Evolutionary conservation across 1,140 invertebrate genomes (phyloP), one percentile per base, ranked within the genome.

Genomic region (Bombus confusus): DNA sequence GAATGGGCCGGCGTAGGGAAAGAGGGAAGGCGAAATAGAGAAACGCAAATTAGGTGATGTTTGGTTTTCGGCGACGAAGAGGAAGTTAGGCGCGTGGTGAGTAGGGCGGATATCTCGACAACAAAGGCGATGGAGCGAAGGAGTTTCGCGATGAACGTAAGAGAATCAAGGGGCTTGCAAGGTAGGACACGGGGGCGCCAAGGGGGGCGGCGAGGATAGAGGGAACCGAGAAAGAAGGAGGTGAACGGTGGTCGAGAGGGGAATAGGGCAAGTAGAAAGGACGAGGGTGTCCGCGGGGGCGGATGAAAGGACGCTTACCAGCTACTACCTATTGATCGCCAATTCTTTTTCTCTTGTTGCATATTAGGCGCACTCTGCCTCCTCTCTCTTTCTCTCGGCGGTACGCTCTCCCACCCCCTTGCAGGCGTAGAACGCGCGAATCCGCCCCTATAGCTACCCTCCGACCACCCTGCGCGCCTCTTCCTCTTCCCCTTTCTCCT

Each of bases 331-430:
- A 95, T 95, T 95, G 94, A 95, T 95, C 94, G 94, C 93, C 94
- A 93, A 95, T 95, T 95, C 94, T 95, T 95, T 95, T 95, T 95
- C 94, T 95, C 94, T 94, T 95, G 94, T 95, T 95, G 94, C 94
- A 95, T 95, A 95, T 95, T 95, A 95, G 94, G 93, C 93, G 93
- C 92, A 91, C 92, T 94, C 93, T 91, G 91, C 88, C 84, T 92
- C 91, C 91, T 91, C 92, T 92, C 86, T 87, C 90, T 87, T 85
- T 89, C 86, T 86, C 85, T 87, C 82, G 80, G 18, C 83, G 83
- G 85, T 71, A 74, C 83, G 78, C 76, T 86, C 86, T 83, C 83
- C 85, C 85, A 66, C 88, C 87, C 88, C 86, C 83, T 86, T 83
- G 87, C 80, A 57, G 80, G 37, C 82, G 86, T 87, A 88, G 90